Percentiles rank a stretch among this genome's conserved stretches.
Evolutionary conservation across 2,888 invertebrate genomes (phyloP).

Genomic region (Leucophenga montana): DNA sequence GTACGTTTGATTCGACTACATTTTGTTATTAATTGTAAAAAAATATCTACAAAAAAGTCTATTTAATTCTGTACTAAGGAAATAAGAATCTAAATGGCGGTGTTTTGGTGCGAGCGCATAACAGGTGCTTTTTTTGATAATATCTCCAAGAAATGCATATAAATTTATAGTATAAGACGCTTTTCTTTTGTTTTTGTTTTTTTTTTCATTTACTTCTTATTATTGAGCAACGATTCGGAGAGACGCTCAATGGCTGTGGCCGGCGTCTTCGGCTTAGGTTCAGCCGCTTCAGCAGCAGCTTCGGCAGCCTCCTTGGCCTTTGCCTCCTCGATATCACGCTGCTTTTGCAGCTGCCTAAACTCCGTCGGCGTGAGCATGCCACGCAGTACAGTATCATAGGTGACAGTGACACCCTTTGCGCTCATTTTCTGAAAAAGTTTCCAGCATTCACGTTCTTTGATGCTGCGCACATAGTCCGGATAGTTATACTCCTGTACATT

Average conservation of each 20-base stretch:
- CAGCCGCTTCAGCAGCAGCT: constrained; percentile 43
- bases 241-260: constrained; percentile 60
- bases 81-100: constrained; percentile 23
- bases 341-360: constrained; percentile 78
- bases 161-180: background rate
- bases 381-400: constrained; percentile 80
- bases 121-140: constrained; percentile 8
- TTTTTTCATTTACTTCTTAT: constrained; percentile 45
- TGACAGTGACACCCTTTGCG: constrained; percentile 79
- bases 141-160: constrained; percentile 8
- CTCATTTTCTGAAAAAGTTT: constrained; percentile 80
- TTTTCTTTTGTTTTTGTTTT: background rate
- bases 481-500: constrained; percentile 59
- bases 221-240: constrained; percentile 60
- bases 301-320: constrained; percentile 63
- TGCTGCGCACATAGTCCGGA: constrained; percentile 75
- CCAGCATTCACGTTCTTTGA: constrained; percentile 80
- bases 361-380: constrained; percentile 84
- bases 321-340: constrained; percentile 68
- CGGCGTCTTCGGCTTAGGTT: constrained; percentile 50
- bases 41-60: constrained; percentile 1
- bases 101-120: constrained; percentile 19
- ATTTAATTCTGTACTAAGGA: background rate
- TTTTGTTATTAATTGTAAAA: constrained; percentile 1
- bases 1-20: background rate